Evolutionary conservation across 2,888 invertebrate genomes (phyloP).

Genomic region (Chorisops tibialis): DNA sequence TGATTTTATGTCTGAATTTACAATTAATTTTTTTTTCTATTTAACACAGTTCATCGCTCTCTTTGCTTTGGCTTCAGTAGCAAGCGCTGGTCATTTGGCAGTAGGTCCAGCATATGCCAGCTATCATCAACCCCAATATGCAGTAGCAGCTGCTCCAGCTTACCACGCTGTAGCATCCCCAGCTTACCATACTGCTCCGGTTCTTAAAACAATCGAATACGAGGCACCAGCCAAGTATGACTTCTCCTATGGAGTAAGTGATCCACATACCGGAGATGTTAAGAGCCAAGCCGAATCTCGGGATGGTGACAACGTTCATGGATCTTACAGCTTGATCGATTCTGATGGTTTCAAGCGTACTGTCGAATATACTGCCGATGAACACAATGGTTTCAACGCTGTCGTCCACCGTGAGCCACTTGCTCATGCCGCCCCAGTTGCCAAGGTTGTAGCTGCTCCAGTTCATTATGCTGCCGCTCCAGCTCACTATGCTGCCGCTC

Average conservation of each 20-base stretch:
- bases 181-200: neutral
- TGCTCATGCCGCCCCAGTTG: neutral
- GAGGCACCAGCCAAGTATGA: slow-evolving; percentile 50
- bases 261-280: slow-evolving; percentile 56
- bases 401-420: slow-evolving; percentile 52
- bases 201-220: slow-evolving; percentile 36
- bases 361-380: slow-evolving; percentile 57
- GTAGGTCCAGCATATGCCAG: slow-evolving; percentile 21
- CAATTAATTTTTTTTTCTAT: neutral
- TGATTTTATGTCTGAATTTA: too few species aligned
- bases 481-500: slow-evolving; percentile 4
- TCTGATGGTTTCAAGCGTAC: slow-evolving; percentile 56
- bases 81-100: slow-evolving; percentile 20
- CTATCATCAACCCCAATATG: slow-evolving; percentile 18
- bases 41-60: slow-evolving; percentile 27
- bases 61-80: slow-evolving; percentile 22
- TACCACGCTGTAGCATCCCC: neutral
- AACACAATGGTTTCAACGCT: slow-evolving; percentile 57
- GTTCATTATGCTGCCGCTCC: slow-evolving; percentile 12
- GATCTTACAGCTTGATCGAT: slow-evolving; percentile 56
- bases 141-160: neutral
- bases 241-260: slow-evolving; percentile 54
- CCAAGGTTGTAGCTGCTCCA: neutral
- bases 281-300: slow-evolving; percentile 56
- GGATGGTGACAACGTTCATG: slow-evolving; percentile 55